phyloP scores from a whole-genome alignment of 2,113 vertebrate genomes.

The Misgurnus mizolepis region DNA sequence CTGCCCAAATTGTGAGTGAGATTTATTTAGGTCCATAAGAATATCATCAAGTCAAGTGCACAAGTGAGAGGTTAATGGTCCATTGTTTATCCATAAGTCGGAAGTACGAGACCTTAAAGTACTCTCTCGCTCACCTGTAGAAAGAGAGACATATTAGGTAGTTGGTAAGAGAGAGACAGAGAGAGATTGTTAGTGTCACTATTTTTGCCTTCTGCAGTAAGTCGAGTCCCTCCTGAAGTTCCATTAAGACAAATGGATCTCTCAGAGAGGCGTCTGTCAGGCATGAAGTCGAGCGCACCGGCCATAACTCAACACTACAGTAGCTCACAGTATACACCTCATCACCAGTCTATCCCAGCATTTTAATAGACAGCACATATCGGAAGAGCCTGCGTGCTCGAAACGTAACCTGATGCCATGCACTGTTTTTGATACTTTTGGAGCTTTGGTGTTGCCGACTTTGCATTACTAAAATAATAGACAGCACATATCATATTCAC shows the following conservation, averaged over 20 bases:
- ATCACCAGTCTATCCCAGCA: neutral
- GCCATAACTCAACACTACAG: conserved; percentile 40
- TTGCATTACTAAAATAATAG: too few relatives aligned
- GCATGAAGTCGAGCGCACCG: conserved; percentile 44
- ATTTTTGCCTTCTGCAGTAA: conserved; percentile 26
- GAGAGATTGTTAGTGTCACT: conserved; percentile 9
- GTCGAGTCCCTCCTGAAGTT: conserved; percentile 41
- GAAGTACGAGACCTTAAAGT: conserved; percentile 6
- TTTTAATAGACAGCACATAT: conserved; percentile 9
- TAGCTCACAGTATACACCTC: conserved; percentile 38
- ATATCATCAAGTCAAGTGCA: neutral
- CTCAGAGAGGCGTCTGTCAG: conserved; percentile 50
- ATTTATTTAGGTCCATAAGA: too few relatives aligned
- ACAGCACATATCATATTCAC: conserved; percentile 5
- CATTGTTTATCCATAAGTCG: conserved; percentile 17
- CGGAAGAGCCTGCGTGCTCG: too few relatives aligned
- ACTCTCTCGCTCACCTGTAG: neutral
- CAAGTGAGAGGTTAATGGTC: conserved; percentile 21
- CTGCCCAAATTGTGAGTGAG: too few relatives aligned
- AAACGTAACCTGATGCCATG: too few relatives aligned
- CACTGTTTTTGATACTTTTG: too few relatives aligned
- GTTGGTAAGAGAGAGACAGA: neutral
- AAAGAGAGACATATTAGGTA: neutral
- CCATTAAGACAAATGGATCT: conserved; percentile 55
- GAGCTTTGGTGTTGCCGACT: too few relatives aligned